Conservation (phyloP, 2,113 vertebrate species). For the Lampris megalopsis region DNA sequence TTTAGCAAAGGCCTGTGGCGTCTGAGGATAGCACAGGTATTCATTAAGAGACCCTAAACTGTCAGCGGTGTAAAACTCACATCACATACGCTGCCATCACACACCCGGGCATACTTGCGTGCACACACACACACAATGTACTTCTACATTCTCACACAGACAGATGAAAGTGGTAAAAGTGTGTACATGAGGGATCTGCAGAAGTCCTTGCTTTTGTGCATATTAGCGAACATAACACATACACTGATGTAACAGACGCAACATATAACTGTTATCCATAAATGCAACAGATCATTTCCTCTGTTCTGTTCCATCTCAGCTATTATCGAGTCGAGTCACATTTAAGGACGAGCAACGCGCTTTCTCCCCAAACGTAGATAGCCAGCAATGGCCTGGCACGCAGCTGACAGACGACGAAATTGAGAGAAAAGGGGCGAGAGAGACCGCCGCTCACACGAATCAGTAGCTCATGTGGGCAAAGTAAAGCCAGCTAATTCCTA, state of each 20-base stretch:
- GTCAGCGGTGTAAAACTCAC: background rate
- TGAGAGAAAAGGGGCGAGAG: background rate
- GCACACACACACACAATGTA: conserved; percentile 6
- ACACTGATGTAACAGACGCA: too few species aligned
- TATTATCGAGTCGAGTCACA: too few species aligned
- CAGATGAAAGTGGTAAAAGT: background rate
- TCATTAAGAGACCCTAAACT: background rate
- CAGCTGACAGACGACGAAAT: conserved; percentile 15
- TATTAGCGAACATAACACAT: too few species aligned
- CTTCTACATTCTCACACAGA: conserved; percentile 17
- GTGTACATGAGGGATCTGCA: too few species aligned
- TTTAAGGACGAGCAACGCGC: conserved; percentile 13
- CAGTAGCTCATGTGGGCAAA: conserved; percentile 29
- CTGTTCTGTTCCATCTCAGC: background rate
- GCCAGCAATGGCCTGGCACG: background rate
- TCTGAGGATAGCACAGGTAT: conserved; percentile 10
- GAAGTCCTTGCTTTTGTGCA: too few species aligned
- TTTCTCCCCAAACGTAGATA: background rate
- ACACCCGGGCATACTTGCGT: background rate
- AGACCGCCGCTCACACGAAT: conserved; percentile 13
- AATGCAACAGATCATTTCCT: too few species aligned
- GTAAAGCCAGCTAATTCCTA: conserved; percentile 36
- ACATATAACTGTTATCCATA: too few species aligned
- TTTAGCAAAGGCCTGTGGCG: conserved; percentile 45
- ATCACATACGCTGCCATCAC: background rate